Percentiles rank a stretch among this genome's conserved stretches.
Conservation (phyloP, 2,888 invertebrate species). For the Tetragonisca angustula region DNA sequence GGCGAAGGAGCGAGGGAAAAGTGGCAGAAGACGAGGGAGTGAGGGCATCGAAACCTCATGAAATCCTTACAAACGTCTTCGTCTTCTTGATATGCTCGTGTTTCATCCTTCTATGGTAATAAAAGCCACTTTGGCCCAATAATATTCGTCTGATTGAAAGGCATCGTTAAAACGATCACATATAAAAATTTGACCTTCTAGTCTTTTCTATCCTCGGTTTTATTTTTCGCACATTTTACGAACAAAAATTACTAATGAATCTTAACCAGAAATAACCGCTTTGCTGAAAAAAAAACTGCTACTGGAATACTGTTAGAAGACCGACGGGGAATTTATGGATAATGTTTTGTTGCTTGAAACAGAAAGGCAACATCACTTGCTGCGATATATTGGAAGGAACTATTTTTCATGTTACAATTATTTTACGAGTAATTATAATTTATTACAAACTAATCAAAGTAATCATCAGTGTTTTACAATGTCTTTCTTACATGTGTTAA, state of each 20-base stretch:
- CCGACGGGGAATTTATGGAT: slow-evolving; percentile 67
- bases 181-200: background rate
- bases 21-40: slow-evolving; percentile 44
- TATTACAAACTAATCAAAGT: background rate
- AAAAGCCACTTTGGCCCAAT: slow-evolving; percentile 73
- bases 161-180: slow-evolving; percentile 11
- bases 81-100: slow-evolving; percentile 74
- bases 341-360: background rate
- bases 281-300: no score
- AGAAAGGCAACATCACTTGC: slow-evolving; percentile 18
- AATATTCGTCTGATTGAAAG: slow-evolving; percentile 42
- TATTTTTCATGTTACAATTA: no score
- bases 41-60: slow-evolving; percentile 81
- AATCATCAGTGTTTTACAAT: no score
- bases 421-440: background rate
- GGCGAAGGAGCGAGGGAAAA: slow-evolving; percentile 36
- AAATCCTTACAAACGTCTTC: slow-evolving; percentile 81
- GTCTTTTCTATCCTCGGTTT: slow-evolving; percentile 32
- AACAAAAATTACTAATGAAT: no score
- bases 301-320: background rate
- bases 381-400: background rate
- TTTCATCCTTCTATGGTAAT: slow-evolving; percentile 61
- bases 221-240: no score
- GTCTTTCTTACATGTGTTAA: background rate
- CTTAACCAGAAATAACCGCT: no score